A percentile compares a stretch with the other conserved stretches of the same genome.
Evolutionary conservation across 2,888 invertebrate species (phyloP).

Genomic region (Ophonus ardosiacus): DNA sequence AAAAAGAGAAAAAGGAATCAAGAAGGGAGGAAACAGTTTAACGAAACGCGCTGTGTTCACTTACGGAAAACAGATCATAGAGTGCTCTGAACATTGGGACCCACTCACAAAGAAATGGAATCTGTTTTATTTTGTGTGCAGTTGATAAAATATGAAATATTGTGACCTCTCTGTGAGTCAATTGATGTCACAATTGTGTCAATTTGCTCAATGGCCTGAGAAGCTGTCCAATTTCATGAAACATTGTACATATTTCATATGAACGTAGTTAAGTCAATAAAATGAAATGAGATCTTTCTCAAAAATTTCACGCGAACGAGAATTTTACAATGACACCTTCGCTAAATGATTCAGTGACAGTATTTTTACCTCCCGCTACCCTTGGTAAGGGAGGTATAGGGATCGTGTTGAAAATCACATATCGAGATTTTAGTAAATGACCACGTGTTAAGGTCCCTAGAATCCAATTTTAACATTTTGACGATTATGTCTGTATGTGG

Average conservation of each 20-base stretch:
- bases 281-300: background rate
- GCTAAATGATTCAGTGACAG: no score
- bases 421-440: no score
- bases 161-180: background rate
- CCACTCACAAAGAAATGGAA: background rate
- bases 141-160: slow-evolving; percentile 38
- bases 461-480: no score
- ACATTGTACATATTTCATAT: background rate
- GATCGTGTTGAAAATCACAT: no score
- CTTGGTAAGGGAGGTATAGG: no score
- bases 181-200: background rate
- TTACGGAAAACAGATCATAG: slow-evolving; percentile 56
- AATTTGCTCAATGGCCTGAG: background rate
- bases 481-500: no score
- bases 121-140: slow-evolving; percentile 26
- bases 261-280: background rate
- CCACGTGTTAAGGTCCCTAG: no score
- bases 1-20: slow-evolving; percentile 37
- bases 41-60: slow-evolving; percentile 39
- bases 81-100: slow-evolving; percentile 1
- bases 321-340: no score
- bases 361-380: no score
- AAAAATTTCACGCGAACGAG: background rate
- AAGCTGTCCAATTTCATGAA: background rate
- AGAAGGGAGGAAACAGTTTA: slow-evolving; percentile 38